Evolutionary conservation across 2,113 vertebrate genomes (phyloP), one percentile per base, ranked within the genome.

Genomic region (Trichomycterus rosablanca): DNA sequence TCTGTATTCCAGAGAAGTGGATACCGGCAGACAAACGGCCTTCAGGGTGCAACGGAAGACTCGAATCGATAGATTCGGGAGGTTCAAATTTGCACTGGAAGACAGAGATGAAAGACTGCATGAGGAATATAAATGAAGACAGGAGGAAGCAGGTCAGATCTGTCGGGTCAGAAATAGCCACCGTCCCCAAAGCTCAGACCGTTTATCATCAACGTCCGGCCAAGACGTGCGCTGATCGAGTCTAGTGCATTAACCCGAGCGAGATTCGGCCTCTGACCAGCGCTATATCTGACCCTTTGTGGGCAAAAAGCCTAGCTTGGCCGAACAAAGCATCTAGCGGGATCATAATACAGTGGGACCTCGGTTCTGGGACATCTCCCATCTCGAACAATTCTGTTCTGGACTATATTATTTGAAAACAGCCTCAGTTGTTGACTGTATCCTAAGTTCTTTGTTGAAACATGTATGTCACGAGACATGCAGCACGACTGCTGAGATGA

Each of bases 1-100:
- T 70, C 55, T 1, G 68, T 72, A 78, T 68, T 57, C 72, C 64
- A 70, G 76, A 78, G 80, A 80, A 51, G 69, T 73, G 55, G 42
- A 70, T 14, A 35, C 46, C 64, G 51, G 5, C 39, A 75, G 74
- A 80, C 68, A 75, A 76, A 77, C 45, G 67, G 56, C 71, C 76
- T 74, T 78, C 72, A 72, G 71, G 74, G 72, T 42, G 54, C 63
- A n/a, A 68, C 64, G 14, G 3, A 70, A 79, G 75, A 70, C 71
- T 73, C 51, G 63, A 59, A 58, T 59, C 65, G 18, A 49, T 73
- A 71, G 56, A 64, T 71, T n/a, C 37, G 49, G 71, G 37, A 46
- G 59, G 59, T 70, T 57, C 50, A 71, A 67, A 68, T 68, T 65
- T 66, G 69, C 66, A 55, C 63, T 18, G 57, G 44, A 57, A 28